Evolutionary conservation across 1,140 invertebrate genomes (phyloP), one percentile per base, ranked within the genome.

Genomic region (Drosophila pallidifrons): DNA sequence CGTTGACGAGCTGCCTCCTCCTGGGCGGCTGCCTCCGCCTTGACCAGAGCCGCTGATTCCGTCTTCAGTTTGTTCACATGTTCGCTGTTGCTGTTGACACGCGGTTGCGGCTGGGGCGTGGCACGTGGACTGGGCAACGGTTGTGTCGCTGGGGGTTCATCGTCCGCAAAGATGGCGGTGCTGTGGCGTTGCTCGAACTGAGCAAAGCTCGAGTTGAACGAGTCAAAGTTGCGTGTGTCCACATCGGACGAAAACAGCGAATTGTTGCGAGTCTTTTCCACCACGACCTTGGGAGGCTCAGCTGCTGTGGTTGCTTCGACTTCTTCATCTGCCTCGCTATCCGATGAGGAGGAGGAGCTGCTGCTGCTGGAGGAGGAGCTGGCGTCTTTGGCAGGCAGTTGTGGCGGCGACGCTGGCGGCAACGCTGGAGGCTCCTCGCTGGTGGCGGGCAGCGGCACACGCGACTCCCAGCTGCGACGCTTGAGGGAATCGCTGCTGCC

Each of bases 401-500:
- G 8, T 2, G 35, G 10, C 35, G 35, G 43, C n/a, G 41, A 43
- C 2, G 71, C 46, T 11, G 52, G 8, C 13, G 47, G 30, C 35
- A 38, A 10, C 47, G 60, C 51, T 3, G 68, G 61, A 5, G 64
- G 41, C 45, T 83, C 66, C 32, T 82, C 80, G 3, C 25, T 70
- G 25, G 71, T 72, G n/a, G 76, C 55, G 11, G 78, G 69, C 52
- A 92, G 41, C 2, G 91, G 91, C 0, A 92, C 89, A 1, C 81
- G 77, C 0, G 77, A 70, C 32, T 92, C 92, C 90, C 91, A 92
- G 55, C 92, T 92, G 32, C 92, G 80, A 4, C 90, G 79, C 49
- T 93, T 93, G 16, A 93, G 57, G 0, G 92, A 92, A 69, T 93
- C 92, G 2, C 76, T 79, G 69, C 77, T 92, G 6, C 91, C 81